Evolutionary conservation across 2,888 invertebrate species (phyloP), one percentile per base, ranked within the genome.

Genomic region (Lottia scabra): DNA sequence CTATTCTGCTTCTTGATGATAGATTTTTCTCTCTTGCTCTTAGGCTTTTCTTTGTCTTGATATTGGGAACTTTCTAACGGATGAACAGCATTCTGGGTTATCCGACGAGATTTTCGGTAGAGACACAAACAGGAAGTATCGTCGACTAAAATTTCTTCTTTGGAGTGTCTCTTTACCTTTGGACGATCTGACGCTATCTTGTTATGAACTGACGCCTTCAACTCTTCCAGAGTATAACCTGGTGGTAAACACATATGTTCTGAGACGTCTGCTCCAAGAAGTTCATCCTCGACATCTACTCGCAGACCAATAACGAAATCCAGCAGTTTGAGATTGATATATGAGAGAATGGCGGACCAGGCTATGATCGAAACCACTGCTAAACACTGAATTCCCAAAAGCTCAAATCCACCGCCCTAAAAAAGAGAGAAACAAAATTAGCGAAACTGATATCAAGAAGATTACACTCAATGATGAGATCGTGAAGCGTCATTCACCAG

Each of bases 181-280:
- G 23, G 2, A 56, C 56, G 56, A 56, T 56, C 56, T 56, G 19
- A 23, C 19, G 56, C 56, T 19, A 56, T 12, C 12, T 23, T 19
- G 19, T 56, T 56, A 23, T 56, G 56, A 13, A 56, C 23, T 19
- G 56, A 56, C 23, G 19, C 23, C 56, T 56, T 56, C 12, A 23
- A 19, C 3, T 56, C 56, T 13, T 56, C 56, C 0, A 56, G 13
- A 56, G 19, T 23, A 13, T 23, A 56, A 56, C 56, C 56, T 4
- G 56, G 56, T 56, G 56, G 56, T 10, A 23, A 56, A 23, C 56
- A 56, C 5, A 80, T 79, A 88, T 97, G 97, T 86, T 97, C 97
- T 0, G 94, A 94, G 46, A 96, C 91, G 90, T 97, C 97, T 0
- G 97, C 97, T 0, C 97, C 97, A 15, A 97, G 91, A 63, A 97